These are phyloP conservation scores for Premnoplex brunnescens DNA, from an alignment of 2,797 vertebrate genomes.

Conservation along the genomic window DNA sequence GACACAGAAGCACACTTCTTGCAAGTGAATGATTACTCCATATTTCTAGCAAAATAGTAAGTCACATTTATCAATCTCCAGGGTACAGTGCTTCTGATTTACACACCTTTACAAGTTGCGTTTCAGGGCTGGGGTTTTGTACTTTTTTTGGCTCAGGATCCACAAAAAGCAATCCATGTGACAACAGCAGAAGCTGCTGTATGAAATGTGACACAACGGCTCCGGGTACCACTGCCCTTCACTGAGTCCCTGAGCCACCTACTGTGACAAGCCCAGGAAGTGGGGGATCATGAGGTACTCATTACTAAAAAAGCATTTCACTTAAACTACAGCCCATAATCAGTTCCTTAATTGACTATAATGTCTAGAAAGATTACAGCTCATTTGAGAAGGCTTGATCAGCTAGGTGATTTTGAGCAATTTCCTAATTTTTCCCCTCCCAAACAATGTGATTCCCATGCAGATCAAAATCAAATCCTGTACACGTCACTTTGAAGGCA, in stretches of 20 bases:
- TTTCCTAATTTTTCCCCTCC: neutral
- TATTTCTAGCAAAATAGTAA: constrained; percentile 38
- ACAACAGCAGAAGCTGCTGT: neutral
- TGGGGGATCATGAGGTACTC: neutral
- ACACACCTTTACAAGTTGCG: constrained; percentile 20
- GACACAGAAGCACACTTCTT: neutral
- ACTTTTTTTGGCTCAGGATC: neutral
- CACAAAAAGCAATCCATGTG: neutral
- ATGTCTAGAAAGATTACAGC: neutral
- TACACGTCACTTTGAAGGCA: neutral
- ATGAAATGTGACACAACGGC: neutral
- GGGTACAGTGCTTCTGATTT: constrained; percentile 36
- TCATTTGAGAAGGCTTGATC: neutral
- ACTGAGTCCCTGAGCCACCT: fast-evolving
- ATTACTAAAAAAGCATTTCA: neutral
- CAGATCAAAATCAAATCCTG: neutral
- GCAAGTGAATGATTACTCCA: neutral
- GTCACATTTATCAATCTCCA: constrained; percentile 5
- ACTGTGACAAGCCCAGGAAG: neutral
- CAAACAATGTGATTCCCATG: fast-evolving
- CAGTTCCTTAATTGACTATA: neutral
- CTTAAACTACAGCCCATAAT: neutral
- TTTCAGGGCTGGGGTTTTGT: neutral
- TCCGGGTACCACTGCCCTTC: neutral
- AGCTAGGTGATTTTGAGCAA: neutral